Percentiles rank a stretch among this genome's conserved stretches.
Evolutionary conservation across 2,888 invertebrate genomes (phyloP).

Genomic region (Vesta saturnalis): DNA sequence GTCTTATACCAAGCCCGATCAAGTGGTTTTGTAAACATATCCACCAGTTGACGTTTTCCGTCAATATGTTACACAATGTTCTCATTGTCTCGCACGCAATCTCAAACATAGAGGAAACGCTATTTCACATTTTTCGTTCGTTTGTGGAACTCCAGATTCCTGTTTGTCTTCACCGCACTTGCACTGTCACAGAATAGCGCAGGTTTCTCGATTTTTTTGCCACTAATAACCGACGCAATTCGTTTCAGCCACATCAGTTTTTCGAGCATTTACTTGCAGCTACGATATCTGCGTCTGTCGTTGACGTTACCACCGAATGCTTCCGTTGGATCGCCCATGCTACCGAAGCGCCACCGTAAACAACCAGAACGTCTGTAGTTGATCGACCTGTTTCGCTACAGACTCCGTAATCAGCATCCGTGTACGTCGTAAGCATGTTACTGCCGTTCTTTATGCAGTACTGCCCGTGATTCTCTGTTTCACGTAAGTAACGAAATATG

Average conservation of each 20-base stretch:
- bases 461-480: neutral
- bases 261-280: too few species aligned
- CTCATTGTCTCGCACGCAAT: too few species aligned
- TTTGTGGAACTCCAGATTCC: neutral
- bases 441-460: neutral
- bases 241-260: neutral
- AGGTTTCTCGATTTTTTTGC: neutral
- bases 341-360: too few species aligned
- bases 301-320: too few species aligned
- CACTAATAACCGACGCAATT: neutral
- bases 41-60: neutral
- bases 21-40: neutral
- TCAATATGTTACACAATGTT: neutral
- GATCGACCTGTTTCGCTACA: too few species aligned
- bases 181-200: neutral
- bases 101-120: too few species aligned
- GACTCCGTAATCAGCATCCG: too few species aligned
- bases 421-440: neutral
- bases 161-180: neutral
- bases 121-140: too few species aligned
- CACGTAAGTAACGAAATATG: constrained; percentile 4
- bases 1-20: neutral
- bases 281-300: too few species aligned
- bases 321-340: too few species aligned
- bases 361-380: too few species aligned